These are phyloP conservation scores for Brotula barbata DNA, from an alignment of 2,797 vertebrate genomes.

Conservation along the genomic window DNA sequence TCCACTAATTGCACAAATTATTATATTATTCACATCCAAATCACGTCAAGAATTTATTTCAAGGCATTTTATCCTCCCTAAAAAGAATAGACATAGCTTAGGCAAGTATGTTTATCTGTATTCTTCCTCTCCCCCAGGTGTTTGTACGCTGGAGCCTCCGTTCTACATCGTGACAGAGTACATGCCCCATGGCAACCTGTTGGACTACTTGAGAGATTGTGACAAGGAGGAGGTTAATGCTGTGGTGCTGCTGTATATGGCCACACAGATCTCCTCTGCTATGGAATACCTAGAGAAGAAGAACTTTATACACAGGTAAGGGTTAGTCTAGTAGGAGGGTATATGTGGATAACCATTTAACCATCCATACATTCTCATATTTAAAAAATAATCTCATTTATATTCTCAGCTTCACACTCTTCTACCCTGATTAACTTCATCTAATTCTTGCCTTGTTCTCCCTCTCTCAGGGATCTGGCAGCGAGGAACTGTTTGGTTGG, in stretches of 20 bases:
- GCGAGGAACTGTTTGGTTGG: constrained; percentile 97
- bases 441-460: background rate
- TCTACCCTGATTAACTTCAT: background rate
- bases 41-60: background rate
- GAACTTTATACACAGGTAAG: constrained; percentile 97
- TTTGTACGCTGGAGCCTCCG: constrained; percentile 96
- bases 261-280: constrained; percentile 98
- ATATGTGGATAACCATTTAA: no score
- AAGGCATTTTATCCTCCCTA: background rate
- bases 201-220: constrained; percentile 96
- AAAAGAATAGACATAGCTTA: background rate
- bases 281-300: constrained; percentile 99
- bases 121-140: constrained; percentile 78
- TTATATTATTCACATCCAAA: background rate
- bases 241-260: constrained; percentile 98
- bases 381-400: background rate
- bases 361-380: no score
- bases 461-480: constrained; percentile 87
- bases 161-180: constrained; percentile 99
- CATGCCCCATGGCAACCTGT: constrained; percentile 96
- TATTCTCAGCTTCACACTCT: background rate
- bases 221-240: constrained; percentile 94
- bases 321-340: background rate
- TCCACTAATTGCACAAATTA: background rate
- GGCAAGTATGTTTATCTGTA: background rate